Base-by-base conservation (phyloP, 2,888 invertebrate genomes). In the Lithophane semibrunnea region DNA sequence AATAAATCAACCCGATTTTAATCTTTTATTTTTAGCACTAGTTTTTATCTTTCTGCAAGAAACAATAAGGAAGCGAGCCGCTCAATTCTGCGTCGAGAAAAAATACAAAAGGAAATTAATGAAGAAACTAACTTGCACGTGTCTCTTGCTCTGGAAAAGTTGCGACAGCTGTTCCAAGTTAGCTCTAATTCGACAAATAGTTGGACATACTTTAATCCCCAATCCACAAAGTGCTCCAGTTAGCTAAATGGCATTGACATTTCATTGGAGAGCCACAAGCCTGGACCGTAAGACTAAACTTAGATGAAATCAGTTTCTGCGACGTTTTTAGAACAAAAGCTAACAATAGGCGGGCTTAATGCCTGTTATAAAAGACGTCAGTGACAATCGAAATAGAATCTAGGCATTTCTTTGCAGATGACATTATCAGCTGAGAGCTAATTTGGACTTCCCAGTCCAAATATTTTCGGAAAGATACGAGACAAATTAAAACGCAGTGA, bases 291-390 rank as follows among this genome's bases (percentile, higher is more conserved):
- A 79, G 68, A 79, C 75, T 79, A 75, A 75, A 79, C 64, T 73
- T 71, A 67, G 73, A 75, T 65, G 71, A 85, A 72, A 85, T 71
- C 76, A 71, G 71, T 60, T 70, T 67, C 70, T 37, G 77, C 72
- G 70, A 77, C 75, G 80, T 79, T 80, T 83, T 77, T 75, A 75
- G 84, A 85, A 75, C 84, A 75, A 77, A 73, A 83, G 72, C 70
- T 78, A 83, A 88, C 76, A 86, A 83, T 71, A 79, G 75, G 54
- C 29, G 42, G 29, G 64, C 77, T 68, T 73, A 72, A 68, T 75
- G 71, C 44, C 66, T 60, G 61, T 77, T 77, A 24, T 68, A 69
- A 79, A 73, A 83, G 69, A 85, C 70, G 68, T 73, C 70, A 71
- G 69, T 13, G 56, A 21, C 64, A 70, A 70, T 75, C n/a, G 21